These are phyloP conservation scores for Thysanoteuthis rhombus DNA, from an alignment of 2,888 invertebrate species.

Conservation along the genomic window DNA sequence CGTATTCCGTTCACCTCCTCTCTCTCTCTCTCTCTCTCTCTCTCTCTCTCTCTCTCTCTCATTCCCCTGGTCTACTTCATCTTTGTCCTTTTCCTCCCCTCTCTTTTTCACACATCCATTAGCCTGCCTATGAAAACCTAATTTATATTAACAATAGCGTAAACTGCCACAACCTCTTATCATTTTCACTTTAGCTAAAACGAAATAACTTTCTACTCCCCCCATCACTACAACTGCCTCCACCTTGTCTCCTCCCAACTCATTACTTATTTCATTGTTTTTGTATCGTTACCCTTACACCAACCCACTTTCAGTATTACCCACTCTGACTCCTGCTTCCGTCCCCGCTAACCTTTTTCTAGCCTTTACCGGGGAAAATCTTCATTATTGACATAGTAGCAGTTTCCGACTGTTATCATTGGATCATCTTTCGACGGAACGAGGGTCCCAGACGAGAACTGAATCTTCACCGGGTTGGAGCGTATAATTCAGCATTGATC, in stretches of 20 bases:
- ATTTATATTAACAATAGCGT: too few relatives aligned
- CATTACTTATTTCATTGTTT: neutral
- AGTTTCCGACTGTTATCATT: neutral
- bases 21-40: too few relatives aligned
- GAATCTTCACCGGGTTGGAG: neutral
- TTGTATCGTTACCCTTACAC: neutral
- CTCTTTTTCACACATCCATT: too few relatives aligned
- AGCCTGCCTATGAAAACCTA: too few relatives aligned
- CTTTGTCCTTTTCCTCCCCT: too few relatives aligned
- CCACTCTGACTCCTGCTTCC: neutral
- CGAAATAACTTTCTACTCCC: neutral
- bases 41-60: too few relatives aligned
- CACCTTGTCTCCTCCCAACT: neutral
- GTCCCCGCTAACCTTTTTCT: neutral
- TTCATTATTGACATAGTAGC: neutral
- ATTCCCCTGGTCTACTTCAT: neutral
- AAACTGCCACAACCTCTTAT: neutral
- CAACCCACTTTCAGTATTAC: neutral
- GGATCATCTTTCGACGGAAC: neutral
- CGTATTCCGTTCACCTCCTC: too few relatives aligned
- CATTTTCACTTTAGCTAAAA: neutral
- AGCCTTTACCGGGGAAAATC: neutral
- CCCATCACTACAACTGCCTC: neutral
- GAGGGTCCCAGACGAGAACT: neutral
- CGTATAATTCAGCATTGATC: neutral